Percentiles rank a stretch among this genome's conserved stretches.
Conservation (phyloP, 2,797 vertebrate species). For the Lateolabrax maculatus region DNA sequence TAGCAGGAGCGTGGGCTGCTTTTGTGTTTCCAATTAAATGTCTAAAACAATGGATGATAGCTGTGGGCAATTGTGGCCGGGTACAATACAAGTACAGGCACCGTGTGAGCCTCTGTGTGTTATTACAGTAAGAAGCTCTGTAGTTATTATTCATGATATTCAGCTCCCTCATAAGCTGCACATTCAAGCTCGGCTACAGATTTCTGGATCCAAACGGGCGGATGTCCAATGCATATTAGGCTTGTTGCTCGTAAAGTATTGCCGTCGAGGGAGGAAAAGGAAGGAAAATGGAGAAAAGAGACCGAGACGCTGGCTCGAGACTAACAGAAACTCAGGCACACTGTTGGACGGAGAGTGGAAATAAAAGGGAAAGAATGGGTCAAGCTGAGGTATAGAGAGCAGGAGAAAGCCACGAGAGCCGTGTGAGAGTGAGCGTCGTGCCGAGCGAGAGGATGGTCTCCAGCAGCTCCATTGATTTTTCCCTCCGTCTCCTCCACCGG, state of each 20-base stretch:
- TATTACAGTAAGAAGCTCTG: constrained; percentile 49
- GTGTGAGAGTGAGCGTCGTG: constrained; percentile 63
- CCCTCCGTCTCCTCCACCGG: constrained; percentile 63
- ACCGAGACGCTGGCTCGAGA: constrained; percentile 22
- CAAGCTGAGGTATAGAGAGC: constrained; percentile 74
- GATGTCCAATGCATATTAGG: constrained; percentile 13
- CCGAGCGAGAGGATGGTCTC: constrained; percentile 73
- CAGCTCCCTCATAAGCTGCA: constrained; percentile 44
- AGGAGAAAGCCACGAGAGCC: constrained; percentile 59
- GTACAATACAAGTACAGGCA: constrained; percentile 44
- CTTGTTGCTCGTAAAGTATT: constrained; percentile 16
- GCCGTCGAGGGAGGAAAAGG: neutral
- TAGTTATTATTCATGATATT: constrained; percentile 69
- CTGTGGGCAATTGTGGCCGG: constrained; percentile 57
- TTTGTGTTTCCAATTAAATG: constrained; percentile 81
- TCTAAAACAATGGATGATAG: constrained; percentile 76
- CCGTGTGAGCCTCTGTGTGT: constrained; percentile 26
- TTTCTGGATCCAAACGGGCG: constrained; percentile 39
- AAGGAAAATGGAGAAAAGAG: constrained; percentile 1
- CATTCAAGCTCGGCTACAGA: constrained; percentile 47
- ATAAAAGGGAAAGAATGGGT: constrained; percentile 63
- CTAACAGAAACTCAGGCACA: constrained; percentile 16
- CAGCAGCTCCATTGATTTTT: constrained; percentile 82
- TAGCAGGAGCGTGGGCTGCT: constrained; percentile 70
- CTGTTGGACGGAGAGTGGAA: constrained; percentile 48